Evolutionary conservation across 1,140 invertebrate species (phyloP), one percentile per base, ranked within the genome.

Genomic region (Pogonognathellus flavescens): DNA sequence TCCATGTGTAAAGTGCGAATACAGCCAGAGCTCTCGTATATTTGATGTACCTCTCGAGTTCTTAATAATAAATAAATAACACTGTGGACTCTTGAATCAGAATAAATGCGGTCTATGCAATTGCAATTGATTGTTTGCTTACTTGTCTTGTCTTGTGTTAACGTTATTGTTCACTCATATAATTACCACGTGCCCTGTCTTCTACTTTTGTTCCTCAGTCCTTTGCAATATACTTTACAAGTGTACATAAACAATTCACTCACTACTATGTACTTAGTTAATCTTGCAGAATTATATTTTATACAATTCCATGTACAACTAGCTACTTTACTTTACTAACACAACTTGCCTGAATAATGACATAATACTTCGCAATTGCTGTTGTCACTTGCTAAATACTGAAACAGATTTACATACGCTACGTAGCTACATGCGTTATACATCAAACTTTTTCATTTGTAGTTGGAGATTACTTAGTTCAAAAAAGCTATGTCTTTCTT

Each of bases 61-160:
- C 41, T 70, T 70, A 70, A 13, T 16, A 25, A 22, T 76, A 49
- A 25, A 22, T 76, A 49, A 76, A 76, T 76, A 76, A 76, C 70
- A 76, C 49, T 76, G 16, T 31, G 31, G 70, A 76, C 31, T 49
- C 70, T 50, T 76, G 31, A 66, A 66, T 76, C 41, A 8, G 14
- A 76, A 76, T 76, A 31, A 49, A 50, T 76, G 70, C 41, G 10
- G 53, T 3, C 11, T n/a, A n/a, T 14, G 53, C 31, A 41, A 41
- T 41, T 41, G 31, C 31, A 41, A 41, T 41, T 41, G 31, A 41
- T 41, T 41, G 31, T 41, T 41, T 41, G 62, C 22, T 60, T 20
- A 60, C 62, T 66, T 18, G 31, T 41, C 31, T 66, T 66, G 22
- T 20, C 59, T 60, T 60, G 22, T 60, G 59, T 20, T 60, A 66